A percentile compares a stretch with the other conserved stretches of the same genome.
Conservation (phyloP, 2,797 vertebrate species). For the Thamnophis elegans region DNA sequence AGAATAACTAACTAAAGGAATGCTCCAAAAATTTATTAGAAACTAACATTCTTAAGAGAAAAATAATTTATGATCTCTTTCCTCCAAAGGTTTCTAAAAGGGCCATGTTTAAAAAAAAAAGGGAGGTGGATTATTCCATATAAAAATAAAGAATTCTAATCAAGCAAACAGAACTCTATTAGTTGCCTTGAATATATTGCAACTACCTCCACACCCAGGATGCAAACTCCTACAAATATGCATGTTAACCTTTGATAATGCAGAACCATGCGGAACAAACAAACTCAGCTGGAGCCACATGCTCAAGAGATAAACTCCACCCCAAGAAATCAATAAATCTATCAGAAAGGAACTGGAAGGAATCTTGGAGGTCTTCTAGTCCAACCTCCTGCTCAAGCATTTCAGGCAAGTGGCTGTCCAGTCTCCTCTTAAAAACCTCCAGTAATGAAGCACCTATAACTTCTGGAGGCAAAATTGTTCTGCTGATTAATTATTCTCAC, state of each 20-base stretch:
- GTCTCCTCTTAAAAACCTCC: no score
- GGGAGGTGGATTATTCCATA: not conserved
- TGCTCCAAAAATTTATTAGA: not conserved
- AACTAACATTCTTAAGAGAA: not conserved
- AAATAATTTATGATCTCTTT: not conserved
- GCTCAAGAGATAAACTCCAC: no score
- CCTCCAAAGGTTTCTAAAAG: not conserved
- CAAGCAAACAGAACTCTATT: not conserved
- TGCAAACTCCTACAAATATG: not conserved
- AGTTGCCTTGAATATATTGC: not conserved
- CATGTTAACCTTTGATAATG: not conserved
- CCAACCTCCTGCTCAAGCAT: not conserved
- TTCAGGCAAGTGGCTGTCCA: no score
- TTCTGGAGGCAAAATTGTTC: no score
- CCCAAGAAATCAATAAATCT: no score
- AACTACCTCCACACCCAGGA: not conserved
- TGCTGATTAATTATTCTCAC: no score
- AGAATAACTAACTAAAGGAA: not conserved
- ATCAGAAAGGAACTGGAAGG: not conserved
- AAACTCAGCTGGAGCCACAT: no score
- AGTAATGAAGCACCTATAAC: accelerated
- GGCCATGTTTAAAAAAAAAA: not conserved
- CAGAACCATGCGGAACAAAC: no score
- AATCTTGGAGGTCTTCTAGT: not conserved
- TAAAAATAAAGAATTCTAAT: not conserved